A percentile compares a stretch with the other conserved stretches of the same genome.
phyloP scores from a whole-genome alignment of 2,113 vertebrate species.

The Columba livia region DNA sequence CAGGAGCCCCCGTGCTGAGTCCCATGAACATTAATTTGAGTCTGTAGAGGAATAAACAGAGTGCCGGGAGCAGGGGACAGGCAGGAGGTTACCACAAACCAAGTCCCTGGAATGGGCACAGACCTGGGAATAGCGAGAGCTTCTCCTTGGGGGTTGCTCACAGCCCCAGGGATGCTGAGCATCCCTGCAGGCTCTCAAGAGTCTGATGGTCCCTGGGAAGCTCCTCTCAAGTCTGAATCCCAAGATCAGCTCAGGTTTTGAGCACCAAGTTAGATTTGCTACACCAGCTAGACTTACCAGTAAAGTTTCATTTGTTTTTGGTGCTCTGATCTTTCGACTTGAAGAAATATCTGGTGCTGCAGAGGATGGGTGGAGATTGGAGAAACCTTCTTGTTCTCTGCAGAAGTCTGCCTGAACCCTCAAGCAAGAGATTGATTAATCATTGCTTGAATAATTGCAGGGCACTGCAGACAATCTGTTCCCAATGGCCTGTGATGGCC shows the following conservation, averaged over 20 bases:
- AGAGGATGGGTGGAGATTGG: neutral
- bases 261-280: neutral
- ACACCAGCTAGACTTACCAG: neutral
- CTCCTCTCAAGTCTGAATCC: neutral
- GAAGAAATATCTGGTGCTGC: neutral
- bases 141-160: neutral
- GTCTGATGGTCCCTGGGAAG: neutral
- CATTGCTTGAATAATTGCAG: slow-evolving; percentile 24
- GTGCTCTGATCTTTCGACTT: neutral
- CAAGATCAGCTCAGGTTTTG: neutral
- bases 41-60: neutral
- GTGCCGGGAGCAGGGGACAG: neutral
- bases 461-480: slow-evolving; percentile 6
- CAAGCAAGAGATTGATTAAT: slow-evolving; percentile 23
- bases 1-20: fast-evolving
- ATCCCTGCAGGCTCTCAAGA: fast-evolving
- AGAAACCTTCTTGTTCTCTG: neutral
- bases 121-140: neutral
- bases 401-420: neutral
- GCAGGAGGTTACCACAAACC: neutral
- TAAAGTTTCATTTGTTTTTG: neutral
- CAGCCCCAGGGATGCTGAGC: neutral
- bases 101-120: neutral
- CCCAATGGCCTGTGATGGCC: neutral
- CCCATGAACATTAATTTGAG: neutral